phyloP scores from a whole-genome alignment of 2,888 invertebrate genomes.

The Stenoptilia bipunctidactyla region DNA sequence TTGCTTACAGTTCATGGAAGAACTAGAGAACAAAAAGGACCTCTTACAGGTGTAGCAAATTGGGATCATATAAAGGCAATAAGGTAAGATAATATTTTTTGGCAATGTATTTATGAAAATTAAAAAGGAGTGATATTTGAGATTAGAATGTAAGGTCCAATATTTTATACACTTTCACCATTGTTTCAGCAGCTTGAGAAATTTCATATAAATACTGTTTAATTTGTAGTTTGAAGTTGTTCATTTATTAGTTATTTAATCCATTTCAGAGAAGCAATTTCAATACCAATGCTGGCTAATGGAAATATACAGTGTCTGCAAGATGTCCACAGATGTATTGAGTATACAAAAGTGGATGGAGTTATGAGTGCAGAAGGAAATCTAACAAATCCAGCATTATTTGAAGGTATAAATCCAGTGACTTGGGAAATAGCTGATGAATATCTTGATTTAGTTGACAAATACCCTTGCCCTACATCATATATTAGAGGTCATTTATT shows the following conservation, averaged over 20 bases:
- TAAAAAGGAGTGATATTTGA: too few species aligned
- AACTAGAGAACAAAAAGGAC: conserved; percentile 96
- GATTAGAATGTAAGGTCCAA: too few species aligned
- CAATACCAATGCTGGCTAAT: conserved; percentile 96
- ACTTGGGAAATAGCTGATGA: conserved; percentile 92
- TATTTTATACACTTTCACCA: too few species aligned
- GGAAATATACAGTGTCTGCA: conserved; percentile 95
- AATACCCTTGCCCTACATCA: conserved; percentile 90
- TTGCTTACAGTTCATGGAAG: conserved; percentile 96
- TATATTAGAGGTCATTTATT: conserved; percentile 96
- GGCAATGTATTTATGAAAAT: too few species aligned
- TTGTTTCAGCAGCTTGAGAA: background rate
- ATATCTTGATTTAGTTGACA: conserved; percentile 85
- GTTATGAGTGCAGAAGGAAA: conserved; percentile 96
- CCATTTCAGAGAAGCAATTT: conserved; percentile 82
- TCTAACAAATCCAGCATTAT: conserved; percentile 97
- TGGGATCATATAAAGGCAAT: conserved; percentile 95
- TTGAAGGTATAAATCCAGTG: conserved; percentile 82
- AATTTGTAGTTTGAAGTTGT: too few species aligned
- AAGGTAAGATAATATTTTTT: conserved; percentile 75
- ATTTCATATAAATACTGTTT: too few species aligned
- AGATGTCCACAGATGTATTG: conserved; percentile 88
- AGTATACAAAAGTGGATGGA: conserved; percentile 86
- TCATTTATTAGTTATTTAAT: too few species aligned
- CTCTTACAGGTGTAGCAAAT: conserved; percentile 92